These are phyloP conservation scores for Dufourea novaeangliae DNA, from an alignment of 1,140 invertebrate genomes.

Conservation along the genomic window DNA sequence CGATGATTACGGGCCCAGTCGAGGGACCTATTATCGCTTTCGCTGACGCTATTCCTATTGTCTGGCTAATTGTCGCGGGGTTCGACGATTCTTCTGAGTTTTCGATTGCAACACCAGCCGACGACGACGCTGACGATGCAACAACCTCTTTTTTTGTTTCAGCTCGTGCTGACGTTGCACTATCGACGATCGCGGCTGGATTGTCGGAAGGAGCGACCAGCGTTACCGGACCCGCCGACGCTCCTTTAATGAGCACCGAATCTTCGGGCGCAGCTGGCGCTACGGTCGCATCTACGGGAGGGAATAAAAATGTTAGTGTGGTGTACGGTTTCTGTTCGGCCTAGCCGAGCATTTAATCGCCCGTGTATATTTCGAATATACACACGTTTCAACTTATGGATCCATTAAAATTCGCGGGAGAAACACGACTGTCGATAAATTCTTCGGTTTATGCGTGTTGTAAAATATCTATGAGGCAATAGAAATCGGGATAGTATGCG, in stretches of 20 bases:
- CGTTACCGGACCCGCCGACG: slow-evolving; percentile 25
- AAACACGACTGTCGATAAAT: slow-evolving; percentile 6
- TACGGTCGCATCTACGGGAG: neutral
- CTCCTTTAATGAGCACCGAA: slow-evolving; percentile 34
- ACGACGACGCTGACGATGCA: slow-evolving; percentile 26
- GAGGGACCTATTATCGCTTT: slow-evolving; percentile 48
- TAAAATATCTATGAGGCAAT: slow-evolving; percentile 12
- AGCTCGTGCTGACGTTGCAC: slow-evolving; percentile 12
- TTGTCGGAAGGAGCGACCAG: slow-evolving; percentile 30
- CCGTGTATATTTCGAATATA: too few species aligned
- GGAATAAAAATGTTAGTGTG: neutral
- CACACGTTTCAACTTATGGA: neutral
- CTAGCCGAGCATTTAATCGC: too few species aligned
- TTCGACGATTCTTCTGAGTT: slow-evolving; percentile 29
- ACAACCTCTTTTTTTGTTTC: slow-evolving; percentile 16
- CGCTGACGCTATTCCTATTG: slow-evolving; percentile 23
- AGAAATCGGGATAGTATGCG: neutral
- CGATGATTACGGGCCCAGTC: slow-evolving; percentile 32
- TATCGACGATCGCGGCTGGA: neutral
- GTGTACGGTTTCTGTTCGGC: neutral
- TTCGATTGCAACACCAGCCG: slow-evolving; percentile 31
- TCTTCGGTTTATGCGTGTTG: slow-evolving; percentile 31
- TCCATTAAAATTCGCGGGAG: neutral
- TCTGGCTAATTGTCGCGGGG: slow-evolving; percentile 20
- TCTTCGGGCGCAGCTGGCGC: neutral